These are phyloP conservation scores for Opisthograptis luteolata DNA, from an alignment of 2,888 invertebrate species.

Conservation along the genomic window DNA sequence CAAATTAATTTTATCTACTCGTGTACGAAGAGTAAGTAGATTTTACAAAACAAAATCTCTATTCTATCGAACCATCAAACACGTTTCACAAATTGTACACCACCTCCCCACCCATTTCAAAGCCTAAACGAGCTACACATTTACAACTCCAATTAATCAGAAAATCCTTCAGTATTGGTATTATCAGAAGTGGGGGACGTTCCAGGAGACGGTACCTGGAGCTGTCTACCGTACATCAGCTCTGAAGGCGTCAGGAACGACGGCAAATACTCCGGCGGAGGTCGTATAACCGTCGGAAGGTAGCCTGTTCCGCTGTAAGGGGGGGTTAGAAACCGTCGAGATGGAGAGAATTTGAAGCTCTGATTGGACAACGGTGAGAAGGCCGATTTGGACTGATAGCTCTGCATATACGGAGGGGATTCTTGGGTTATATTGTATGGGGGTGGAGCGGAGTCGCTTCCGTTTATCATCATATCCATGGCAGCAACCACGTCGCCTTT, in stretches of 20 bases:
- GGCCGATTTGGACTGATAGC: constrained; percentile 87
- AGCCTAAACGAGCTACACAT: constrained; percentile 49
- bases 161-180: constrained; percentile 79
- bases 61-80: not conserved
- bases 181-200: constrained; percentile 81
- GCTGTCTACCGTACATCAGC: constrained; percentile 75
- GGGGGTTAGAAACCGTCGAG: constrained; percentile 91
- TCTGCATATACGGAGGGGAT: constrained; percentile 73
- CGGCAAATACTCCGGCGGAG: constrained; percentile 78
- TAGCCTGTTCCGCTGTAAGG: constrained; percentile 94
- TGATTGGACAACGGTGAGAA: constrained; percentile 89
- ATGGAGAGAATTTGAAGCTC: constrained; percentile 86
- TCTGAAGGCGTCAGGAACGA: constrained; percentile 78
- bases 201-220: constrained; percentile 76
- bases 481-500: constrained; percentile 96
- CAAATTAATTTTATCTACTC: constrained; percentile 1
- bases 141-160: constrained; percentile 76
- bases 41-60: not conserved
- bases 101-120: not conserved
- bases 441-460: constrained; percentile 67
- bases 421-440: constrained; percentile 72
- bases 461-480: constrained; percentile 94
- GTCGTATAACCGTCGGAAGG: constrained; percentile 89
- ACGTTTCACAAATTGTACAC: constrained; percentile 3
- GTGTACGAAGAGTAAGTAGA: not conserved